Evolutionary conservation across 2,888 invertebrate species (phyloP).

Genomic region (Stenodema calcarata): DNA sequence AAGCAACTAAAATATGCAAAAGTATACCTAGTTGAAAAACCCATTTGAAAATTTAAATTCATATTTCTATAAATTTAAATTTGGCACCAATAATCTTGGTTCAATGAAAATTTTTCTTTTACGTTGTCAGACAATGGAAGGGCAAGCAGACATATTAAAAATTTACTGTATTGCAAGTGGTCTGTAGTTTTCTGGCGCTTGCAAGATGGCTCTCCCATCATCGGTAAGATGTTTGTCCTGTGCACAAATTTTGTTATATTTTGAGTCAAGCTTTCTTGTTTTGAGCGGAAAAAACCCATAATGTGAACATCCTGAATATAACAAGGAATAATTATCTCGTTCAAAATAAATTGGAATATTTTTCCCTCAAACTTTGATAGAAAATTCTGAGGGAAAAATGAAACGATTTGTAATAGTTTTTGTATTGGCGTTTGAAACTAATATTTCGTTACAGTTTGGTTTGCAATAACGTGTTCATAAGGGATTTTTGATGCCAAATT

Average conservation of each 20-base stretch:
- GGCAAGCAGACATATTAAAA: slow-evolving; percentile 13
- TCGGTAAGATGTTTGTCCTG: slow-evolving; percentile 27
- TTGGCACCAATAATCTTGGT: slow-evolving; percentile 6
- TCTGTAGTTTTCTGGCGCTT: slow-evolving; percentile 32
- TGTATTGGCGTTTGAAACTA: neutral
- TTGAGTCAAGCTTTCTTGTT: neutral
- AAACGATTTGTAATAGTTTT: neutral
- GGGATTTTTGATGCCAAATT: neutral
- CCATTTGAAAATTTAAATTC: neutral
- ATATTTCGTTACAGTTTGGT: neutral
- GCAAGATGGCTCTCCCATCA: slow-evolving; percentile 7
- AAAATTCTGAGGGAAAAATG: neutral
- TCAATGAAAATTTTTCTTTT: slow-evolving; percentile 32
- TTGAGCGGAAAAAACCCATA: neutral
- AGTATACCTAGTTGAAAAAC: neutral
- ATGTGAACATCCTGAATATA: neutral
- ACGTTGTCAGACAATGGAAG: slow-evolving; percentile 35
- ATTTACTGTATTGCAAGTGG: slow-evolving; percentile 36
- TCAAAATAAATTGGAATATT: neutral
- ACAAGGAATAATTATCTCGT: neutral
- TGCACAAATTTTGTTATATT: neutral
- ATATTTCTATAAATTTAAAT: neutral
- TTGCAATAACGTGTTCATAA: neutral
- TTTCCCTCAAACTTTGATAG: neutral
- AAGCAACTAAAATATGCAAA: neutral